Base-by-base conservation (phyloP, 2,113 vertebrate genomes). In the Hemibagrus wyckioides region DNA sequence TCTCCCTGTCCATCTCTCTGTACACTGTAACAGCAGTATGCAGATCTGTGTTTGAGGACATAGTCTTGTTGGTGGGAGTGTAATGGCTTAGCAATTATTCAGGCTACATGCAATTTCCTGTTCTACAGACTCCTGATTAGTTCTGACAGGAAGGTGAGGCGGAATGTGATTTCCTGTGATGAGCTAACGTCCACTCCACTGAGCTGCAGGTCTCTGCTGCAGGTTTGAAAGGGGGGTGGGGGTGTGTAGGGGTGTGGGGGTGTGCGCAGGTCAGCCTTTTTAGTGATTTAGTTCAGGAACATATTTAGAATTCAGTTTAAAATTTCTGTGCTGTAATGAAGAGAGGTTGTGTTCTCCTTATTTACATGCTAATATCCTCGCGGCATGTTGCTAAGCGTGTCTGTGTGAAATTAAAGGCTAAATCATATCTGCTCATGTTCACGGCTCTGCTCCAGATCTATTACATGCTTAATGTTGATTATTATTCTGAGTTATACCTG, bases 1-100 rank as follows among this genome's bases (percentile, higher is more conserved):
- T 48, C 44, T 48, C 44, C 9, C 44, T 48, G 44, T 8, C 44
- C 3, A 48, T 48, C 2, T 48, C 44, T 48, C 44, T 48, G 44
- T 48, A 48, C 44, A 4, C 44, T 25, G 41, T 41, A 92, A 92
- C 48, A 39, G 4, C 3, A 23, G 48, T 36, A 14, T 80, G 11
- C 23, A 33, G 48, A 36, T 33, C 0, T 2, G n/a, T 33, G 48
- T 71, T 23, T 11, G 36, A 44, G 69, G 36, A 73, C 33, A 15
- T 17, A 61, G 33, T 36, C 30, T 69, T 69, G 67, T 36, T 15
- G 17, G 1, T 39, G 67, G 6, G 67, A 2, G 7, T 71, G 67
- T 71, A 23, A 39, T 39, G 33, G 36, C 19, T 0, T 21, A 10
- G 69, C 7, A 33, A 67, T 67, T 67, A 33, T 63, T 6, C 56